phyloP scores from a whole-genome alignment of 2,888 invertebrate species.

The Panzeria rudis region DNA sequence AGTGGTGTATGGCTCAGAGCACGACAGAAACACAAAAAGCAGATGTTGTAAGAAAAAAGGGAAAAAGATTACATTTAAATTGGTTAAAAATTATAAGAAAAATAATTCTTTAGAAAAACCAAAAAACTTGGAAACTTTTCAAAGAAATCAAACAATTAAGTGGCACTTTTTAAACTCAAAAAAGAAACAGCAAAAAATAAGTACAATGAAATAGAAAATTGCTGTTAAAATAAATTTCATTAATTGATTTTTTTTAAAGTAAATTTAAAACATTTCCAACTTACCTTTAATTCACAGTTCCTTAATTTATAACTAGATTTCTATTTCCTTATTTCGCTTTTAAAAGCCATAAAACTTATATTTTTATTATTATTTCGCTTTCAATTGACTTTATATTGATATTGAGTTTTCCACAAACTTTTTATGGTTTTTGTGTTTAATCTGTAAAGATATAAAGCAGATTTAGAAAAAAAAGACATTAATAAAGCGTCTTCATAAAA shows the following conservation, averaged over 20 bases:
- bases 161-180: not conserved
- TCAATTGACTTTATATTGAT: slow-evolving; percentile 74
- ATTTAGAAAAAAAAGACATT: slow-evolving; percentile 51
- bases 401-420: slow-evolving; percentile 73
- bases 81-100: not conserved
- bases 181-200: no score
- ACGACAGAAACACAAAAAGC: slow-evolving; percentile 36
- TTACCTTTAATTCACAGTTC: slow-evolving; percentile 51
- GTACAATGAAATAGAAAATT: no score
- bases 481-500: slow-evolving; percentile 13
- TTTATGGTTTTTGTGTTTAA: slow-evolving; percentile 70
- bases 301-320: slow-evolving; percentile 18
- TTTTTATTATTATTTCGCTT: slow-evolving; percentile 23
- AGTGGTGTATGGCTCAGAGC: slow-evolving; percentile 44
- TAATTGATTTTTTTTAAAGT: not conserved
- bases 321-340: not conserved
- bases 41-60: slow-evolving; percentile 41
- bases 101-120: not conserved
- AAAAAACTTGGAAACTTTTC: slow-evolving; percentile 1
- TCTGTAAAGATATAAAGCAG: slow-evolving; percentile 74
- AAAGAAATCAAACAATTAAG: slow-evolving; percentile 2
- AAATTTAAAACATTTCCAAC: slow-evolving; percentile 1
- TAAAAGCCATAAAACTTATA: slow-evolving; percentile 12
- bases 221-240: not conserved
- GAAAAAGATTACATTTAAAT: not conserved